Conservation (phyloP, 2,888 invertebrate species). For the Hemicrepidius hirtus region DNA sequence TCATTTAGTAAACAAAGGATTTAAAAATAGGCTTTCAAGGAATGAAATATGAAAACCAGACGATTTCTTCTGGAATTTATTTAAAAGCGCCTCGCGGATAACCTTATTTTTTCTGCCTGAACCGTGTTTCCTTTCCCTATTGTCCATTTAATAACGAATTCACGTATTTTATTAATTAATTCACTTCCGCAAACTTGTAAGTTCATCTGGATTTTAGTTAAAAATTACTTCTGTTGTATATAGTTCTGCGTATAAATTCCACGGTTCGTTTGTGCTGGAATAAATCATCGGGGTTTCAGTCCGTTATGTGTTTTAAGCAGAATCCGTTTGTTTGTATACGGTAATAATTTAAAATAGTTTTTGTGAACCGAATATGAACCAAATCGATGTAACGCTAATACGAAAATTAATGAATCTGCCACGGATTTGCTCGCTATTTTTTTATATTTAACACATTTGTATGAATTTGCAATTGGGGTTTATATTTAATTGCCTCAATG, state of each 20-base stretch:
- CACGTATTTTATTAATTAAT: conserved; percentile 34
- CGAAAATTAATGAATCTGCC: conserved; percentile 21
- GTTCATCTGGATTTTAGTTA: conserved; percentile 37
- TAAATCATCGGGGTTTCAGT: conserved; percentile 37
- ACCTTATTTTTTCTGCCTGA: conserved; percentile 11
- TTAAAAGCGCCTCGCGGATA: too few species aligned
- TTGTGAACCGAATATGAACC: conserved; percentile 20
- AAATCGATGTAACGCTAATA: conserved; percentile 13
- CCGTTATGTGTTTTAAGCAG: conserved; percentile 45
- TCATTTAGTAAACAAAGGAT: conserved; percentile 18
- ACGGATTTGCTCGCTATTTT: background rate
- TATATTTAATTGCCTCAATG: too few species aligned
- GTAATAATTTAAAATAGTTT: conserved; percentile 32
- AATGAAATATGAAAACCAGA: conserved; percentile 14
- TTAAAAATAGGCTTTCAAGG: conserved; percentile 15
- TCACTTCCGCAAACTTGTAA: conserved; percentile 35
- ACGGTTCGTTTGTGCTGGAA: conserved; percentile 46
- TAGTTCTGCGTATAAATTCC: conserved; percentile 42
- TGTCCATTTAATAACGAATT: conserved; percentile 12
- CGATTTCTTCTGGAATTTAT: conserved; percentile 11
- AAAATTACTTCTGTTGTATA: conserved; percentile 42
- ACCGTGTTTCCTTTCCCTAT: conserved; percentile 11
- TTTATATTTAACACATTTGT: background rate
- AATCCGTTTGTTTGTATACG: conserved; percentile 21
- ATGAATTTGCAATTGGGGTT: too few species aligned